Base-by-base conservation (phyloP, 2,797 vertebrate genomes). In the Xenopus petersii region DNA sequence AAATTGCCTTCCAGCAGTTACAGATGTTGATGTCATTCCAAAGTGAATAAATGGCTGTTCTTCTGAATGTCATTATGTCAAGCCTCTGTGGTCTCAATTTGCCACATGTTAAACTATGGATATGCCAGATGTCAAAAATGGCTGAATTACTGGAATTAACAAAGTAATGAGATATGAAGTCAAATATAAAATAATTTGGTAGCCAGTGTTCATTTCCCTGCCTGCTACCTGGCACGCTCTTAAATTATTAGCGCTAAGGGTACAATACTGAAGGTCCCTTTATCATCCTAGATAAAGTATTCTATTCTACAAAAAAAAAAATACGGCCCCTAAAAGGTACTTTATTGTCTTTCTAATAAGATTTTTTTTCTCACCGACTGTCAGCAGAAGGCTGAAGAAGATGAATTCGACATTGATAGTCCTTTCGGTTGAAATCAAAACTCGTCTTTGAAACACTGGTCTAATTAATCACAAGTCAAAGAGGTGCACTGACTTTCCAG, bases 391-490 rank as follows among this genome's bases (percentile, higher is more conserved):
- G 68, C 17, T 59, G 11, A 30, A 30, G 26, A 30, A 4, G 26
- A 30, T 30, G 26, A 30, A 30, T 30, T 30, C 26, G 26, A 30
- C 26, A 30, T 30, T 30, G 26, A 60, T 46, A 58, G 48, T 67
- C 70, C 75, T 65, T 64, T 73, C 69, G 71, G 67, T 73, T 78
- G 64, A 51, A 64, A 69, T 73, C 70, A 78, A 67, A 78, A 64
- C 69, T 58, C 54, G 26, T 30, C 26, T 30, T 30, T 30, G 26
- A 69, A 51, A 47, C 26, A 30, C 26, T 4, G 26, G 71, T 73
- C 70, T 73, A 78, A 78, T 73, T 78, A 78, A 78, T 77, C 59
- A 64, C 63, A 63, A 69, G 70, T 72, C 63, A 46, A 49, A 55
- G 62, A 33, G 30, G 60, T 73, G 71, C 30, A 51, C 16, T 48